Evolutionary conservation across 2,797 vertebrate species (phyloP).

Genomic region (Myripristis murdjan): DNA sequence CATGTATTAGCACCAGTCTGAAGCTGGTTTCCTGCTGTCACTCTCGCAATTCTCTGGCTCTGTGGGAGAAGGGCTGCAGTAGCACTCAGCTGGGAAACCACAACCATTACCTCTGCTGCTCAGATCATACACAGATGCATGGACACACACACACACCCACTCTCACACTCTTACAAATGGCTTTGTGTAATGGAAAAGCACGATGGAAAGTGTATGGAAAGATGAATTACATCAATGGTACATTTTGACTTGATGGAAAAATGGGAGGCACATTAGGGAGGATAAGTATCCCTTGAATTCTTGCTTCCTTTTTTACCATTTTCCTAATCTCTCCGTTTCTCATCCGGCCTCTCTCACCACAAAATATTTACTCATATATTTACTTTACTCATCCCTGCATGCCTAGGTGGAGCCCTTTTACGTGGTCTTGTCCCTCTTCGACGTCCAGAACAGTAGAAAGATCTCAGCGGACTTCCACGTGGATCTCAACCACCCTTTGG

Average conservation of each 20-base stretch:
- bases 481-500: conserved; percentile 93
- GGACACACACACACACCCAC: conserved; percentile 12
- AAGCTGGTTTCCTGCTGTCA: conserved; percentile 70
- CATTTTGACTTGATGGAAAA: conserved; percentile 50
- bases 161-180: conserved; percentile 29
- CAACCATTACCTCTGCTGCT: conserved; percentile 51
- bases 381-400: background rate
- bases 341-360: background rate
- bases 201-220: conserved; percentile 50
- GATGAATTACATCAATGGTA: conserved; percentile 44
- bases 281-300: conserved; percentile 7
- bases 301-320: conserved; percentile 3
- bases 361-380: conserved; percentile 8
- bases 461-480: conserved; percentile 97
- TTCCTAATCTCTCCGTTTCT: background rate
- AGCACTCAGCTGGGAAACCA: conserved; percentile 53
- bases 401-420: conserved; percentile 97
- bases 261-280: conserved; percentile 50
- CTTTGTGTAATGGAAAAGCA: conserved; percentile 58
- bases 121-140: conserved; percentile 17
- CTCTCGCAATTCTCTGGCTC: conserved; percentile 47
- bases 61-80: conserved; percentile 17
- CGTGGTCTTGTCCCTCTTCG: conserved; percentile 93
- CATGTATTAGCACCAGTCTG: conserved; percentile 56
- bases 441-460: conserved; percentile 94